Percentiles rank a stretch among this genome's conserved stretches.
These are phyloP conservation scores for Leptopterna dolabrata DNA, from an alignment of 2,888 invertebrate species.

Conservation along the genomic window DNA sequence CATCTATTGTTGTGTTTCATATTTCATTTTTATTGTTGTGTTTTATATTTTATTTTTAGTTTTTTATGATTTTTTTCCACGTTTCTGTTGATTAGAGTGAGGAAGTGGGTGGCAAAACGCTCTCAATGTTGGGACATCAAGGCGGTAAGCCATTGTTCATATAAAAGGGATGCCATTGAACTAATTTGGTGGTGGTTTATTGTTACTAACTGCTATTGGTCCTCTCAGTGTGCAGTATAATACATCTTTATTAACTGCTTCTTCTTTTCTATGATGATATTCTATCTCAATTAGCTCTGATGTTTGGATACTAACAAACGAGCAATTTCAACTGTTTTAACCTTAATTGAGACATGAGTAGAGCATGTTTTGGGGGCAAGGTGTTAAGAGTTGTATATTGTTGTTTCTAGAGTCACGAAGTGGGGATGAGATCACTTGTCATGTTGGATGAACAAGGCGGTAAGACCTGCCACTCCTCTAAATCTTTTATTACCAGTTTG, in stretches of 20 bases:
- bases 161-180: not conserved
- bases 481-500: conserved; percentile 51
- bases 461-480: conserved; percentile 73
- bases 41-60: conserved; percentile 52
- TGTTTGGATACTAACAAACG: not conserved
- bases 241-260: not conserved
- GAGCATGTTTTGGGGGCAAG: conserved; percentile 48
- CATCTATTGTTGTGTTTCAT: conserved; percentile 61
- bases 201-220: not conserved
- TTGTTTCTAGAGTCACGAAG: conserved; percentile 96
- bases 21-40: no score
- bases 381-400: conserved; percentile 59
- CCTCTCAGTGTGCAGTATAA: not conserved
- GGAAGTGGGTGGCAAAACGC: conserved; percentile 90
- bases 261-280: not conserved
- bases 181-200: conserved; percentile 12
- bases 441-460: conserved; percentile 99
- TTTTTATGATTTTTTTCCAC: conserved; percentile 59
- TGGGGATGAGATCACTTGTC: conserved; percentile 99
- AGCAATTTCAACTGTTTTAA: not conserved
- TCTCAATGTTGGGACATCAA: conserved; percentile 91
- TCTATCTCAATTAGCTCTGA: not conserved
- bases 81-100: conserved; percentile 78
- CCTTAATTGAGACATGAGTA: not conserved
- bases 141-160: conserved; percentile 80